A percentile compares a stretch with the other conserved stretches of the same genome.
These are phyloP conservation scores for silkworm (Bombyx mori) DNA, from an alignment of 1,140 invertebrate genomes.

Conservation along the genomic window ASM3026992v2 NC_085135.1:2257001-2257500, in stretches of 20 bases:
- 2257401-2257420: slow-evolving; percentile 8
- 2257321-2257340: slow-evolving; percentile 7
- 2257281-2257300: slow-evolving; percentile 6
- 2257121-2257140: not conserved
- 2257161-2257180: not conserved
- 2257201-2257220: not conserved
- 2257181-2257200: slow-evolving; percentile 4
- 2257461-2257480: slow-evolving; percentile 17
- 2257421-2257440: slow-evolving; percentile 1
- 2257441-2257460: slow-evolving; percentile 8
- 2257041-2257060: too few species aligned
- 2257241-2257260: slow-evolving; percentile 3
- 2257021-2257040: too few species aligned
- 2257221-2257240: slow-evolving; percentile 1
- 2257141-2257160: too few species aligned
- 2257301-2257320: slow-evolving; percentile 3
- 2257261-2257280: slow-evolving; percentile 1
- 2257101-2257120: slow-evolving; percentile 1
- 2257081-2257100: too few species aligned
- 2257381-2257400: not conserved
- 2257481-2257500: slow-evolving; percentile 12
- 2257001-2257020: too few species aligned
- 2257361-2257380: too few species aligned
- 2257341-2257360: not conserved
- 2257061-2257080: too few species aligned